Evolutionary conservation across 2,113 vertebrate genomes (phyloP).

Genomic region (Leptosomus discolor): DNA sequence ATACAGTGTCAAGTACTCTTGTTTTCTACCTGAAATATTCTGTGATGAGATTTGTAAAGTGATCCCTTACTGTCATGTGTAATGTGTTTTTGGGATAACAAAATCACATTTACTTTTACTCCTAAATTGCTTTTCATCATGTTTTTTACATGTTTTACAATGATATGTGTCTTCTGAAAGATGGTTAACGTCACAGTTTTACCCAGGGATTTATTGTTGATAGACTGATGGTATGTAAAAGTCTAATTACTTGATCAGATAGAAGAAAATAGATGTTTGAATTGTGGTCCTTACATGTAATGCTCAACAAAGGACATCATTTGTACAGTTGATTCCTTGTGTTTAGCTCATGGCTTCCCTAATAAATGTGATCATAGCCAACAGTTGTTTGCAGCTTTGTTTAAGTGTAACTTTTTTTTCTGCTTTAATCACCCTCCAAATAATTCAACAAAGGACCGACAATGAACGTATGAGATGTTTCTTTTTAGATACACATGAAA

Average conservation of each 20-base stretch:
- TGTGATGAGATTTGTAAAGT: not conserved
- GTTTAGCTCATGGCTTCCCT: not conserved
- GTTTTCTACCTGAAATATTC: not conserved
- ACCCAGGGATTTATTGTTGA: not conserved
- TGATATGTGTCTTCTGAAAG: not conserved
- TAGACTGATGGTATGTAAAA: not conserved
- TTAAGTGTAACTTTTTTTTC: not conserved
- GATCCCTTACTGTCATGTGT: not conserved
- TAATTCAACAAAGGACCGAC: not conserved
- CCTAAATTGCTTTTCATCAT: not conserved
- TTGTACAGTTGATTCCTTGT: not conserved
- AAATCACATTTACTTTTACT: not conserved
- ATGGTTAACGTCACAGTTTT: not conserved
- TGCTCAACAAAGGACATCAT: not conserved
- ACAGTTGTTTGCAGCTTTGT: not conserved
- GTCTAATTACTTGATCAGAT: not conserved
- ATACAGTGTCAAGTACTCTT: not conserved
- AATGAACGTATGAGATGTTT: not conserved
- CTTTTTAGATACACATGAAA: not conserved
- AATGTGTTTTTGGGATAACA: not conserved
- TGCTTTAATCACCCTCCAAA: not conserved
- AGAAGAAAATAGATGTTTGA: not conserved
- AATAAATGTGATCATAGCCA: not conserved
- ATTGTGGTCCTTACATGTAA: not conserved
- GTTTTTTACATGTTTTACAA: not conserved